Percentiles rank a stretch among this genome's conserved stretches.
Evolutionary conservation across 2,888 invertebrate genomes (phyloP).

Genomic region (Meteorus colon): DNA sequence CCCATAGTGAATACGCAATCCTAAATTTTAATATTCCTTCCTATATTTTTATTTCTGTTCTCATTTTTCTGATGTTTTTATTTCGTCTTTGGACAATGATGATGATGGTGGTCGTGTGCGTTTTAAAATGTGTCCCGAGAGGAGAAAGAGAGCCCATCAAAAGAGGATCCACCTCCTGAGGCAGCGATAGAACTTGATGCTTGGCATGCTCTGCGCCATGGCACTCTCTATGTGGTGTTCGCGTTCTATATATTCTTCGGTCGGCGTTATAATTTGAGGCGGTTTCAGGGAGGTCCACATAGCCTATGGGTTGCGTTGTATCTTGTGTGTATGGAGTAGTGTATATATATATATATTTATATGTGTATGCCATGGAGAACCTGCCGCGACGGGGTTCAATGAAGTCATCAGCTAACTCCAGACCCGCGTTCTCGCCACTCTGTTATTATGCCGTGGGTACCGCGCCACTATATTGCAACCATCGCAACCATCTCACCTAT

Average conservation of each 20-base stretch:
- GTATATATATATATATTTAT: neutral
- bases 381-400: conserved; percentile 65
- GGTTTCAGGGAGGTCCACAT: conserved; percentile 72
- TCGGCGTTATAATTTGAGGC: conserved; percentile 72
- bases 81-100: neutral
- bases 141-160: conserved; percentile 59
- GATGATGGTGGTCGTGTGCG: conserved; percentile 30
- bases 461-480: conserved; percentile 64
- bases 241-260: conserved; percentile 49
- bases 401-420: conserved; percentile 73
- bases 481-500: conserved; percentile 31
- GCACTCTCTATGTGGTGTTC: neutral
- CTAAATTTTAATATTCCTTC: neutral
- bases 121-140: conserved; percentile 61
- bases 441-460: conserved; percentile 72
- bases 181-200: neutral
- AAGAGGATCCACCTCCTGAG: conserved; percentile 58
- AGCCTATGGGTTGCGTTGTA: neutral
- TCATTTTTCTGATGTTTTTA: too few species aligned
- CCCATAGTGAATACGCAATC: too few species aligned
- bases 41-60: neutral
- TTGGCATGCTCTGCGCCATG: conserved; percentile 24
- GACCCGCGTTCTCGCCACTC: conserved; percentile 60
- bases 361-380: conserved; percentile 46
- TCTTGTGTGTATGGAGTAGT: conserved; percentile 52